A percentile compares a stretch with the other conserved stretches of the same genome.
phyloP scores from a whole-genome alignment of 2,797 vertebrate genomes.

The Labeo calbasu region DNA sequence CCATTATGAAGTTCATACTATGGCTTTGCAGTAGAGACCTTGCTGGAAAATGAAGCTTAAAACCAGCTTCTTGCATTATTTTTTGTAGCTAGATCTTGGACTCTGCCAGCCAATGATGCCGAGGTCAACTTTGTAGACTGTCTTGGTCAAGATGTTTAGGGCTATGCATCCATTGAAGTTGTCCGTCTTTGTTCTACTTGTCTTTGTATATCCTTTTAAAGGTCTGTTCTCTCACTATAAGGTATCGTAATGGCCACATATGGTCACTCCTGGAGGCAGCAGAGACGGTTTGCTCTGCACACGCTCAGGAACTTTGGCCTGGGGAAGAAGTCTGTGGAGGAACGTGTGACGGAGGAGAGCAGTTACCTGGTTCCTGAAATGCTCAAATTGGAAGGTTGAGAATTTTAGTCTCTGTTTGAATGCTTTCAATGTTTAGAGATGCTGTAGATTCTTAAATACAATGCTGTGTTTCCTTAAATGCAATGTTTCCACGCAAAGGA shows the following conservation, averaged over 20 bases:
- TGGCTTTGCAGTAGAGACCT: too few relatives aligned
- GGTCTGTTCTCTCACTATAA: constrained; percentile 46
- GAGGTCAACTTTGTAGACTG: not conserved
- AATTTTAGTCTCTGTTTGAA: not conserved
- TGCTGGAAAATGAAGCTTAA: not conserved
- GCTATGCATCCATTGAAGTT: not conserved
- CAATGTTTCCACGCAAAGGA: too few relatives aligned
- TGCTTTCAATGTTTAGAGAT: not conserved
- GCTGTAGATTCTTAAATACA: not conserved
- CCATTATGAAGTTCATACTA: too few relatives aligned
- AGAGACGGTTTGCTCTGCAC: constrained; percentile 74
- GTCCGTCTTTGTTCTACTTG: not conserved
- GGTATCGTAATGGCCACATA: constrained; percentile 66
- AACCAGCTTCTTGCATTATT: not conserved
- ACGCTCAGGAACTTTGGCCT: constrained; percentile 68
- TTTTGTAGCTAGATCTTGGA: not conserved
- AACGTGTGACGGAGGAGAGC: constrained; percentile 69
- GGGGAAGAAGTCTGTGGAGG: constrained; percentile 71
- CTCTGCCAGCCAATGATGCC: not conserved
- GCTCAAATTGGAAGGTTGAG: constrained; percentile 63
- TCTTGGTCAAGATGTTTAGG: not conserved
- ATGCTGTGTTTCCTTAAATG: too few relatives aligned
- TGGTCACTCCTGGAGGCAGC: constrained; percentile 73
- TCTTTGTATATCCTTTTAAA: not conserved
- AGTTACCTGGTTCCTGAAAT: constrained; percentile 65